Percentiles rank a stretch among this genome's conserved stretches.
phyloP scores from a whole-genome alignment of 2,113 vertebrate species.

The Cyanocitta stelleri region DNA sequence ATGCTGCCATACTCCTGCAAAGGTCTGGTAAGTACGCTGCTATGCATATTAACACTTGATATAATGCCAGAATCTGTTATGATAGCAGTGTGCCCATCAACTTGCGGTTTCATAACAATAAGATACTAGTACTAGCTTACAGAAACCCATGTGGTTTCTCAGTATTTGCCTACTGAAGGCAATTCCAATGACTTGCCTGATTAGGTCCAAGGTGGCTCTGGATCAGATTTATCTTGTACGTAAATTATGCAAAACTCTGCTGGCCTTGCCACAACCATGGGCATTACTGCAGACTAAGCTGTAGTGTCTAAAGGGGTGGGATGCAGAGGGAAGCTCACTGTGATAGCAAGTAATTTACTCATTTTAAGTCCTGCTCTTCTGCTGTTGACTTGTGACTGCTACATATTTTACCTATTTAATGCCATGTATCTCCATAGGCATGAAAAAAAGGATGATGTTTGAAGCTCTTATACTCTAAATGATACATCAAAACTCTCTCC shows the following conservation, averaged over 20 bases:
- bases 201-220: neutral
- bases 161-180: neutral
- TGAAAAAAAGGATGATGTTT: neutral
- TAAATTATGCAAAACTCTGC: neutral
- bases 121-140: neutral
- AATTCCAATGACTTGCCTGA: neutral
- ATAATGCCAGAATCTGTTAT: neutral
- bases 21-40: conserved; percentile 71
- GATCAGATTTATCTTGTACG: neutral
- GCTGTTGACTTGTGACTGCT: neutral
- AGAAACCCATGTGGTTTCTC: neutral
- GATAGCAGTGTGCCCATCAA: neutral
- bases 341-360: neutral
- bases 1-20: conserved; percentile 71
- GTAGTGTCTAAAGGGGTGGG: neutral
- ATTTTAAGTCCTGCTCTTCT: neutral
- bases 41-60: neutral
- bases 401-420: neutral
- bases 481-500: neutral
- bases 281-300: neutral
- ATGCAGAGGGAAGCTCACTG: neutral
- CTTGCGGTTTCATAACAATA: neutral
- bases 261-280: neutral
- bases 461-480: neutral
- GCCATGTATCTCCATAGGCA: neutral